Evolutionary conservation across 2,113 vertebrate species (phyloP).

Genomic region (Trichechus manatus): DNA sequence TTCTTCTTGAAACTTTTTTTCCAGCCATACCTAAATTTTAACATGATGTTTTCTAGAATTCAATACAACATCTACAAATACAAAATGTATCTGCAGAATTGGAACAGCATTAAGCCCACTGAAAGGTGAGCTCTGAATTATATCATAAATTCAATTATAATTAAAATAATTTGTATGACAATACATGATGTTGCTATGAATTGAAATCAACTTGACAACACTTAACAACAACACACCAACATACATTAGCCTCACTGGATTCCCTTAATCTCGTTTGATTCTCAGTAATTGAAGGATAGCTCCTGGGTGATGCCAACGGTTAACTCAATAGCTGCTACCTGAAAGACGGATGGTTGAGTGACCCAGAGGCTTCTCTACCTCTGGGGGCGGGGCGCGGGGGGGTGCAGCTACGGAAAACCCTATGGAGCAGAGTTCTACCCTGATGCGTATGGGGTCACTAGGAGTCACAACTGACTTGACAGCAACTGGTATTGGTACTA

Average conservation of each 20-base stretch:
- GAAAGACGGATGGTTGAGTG: neutral
- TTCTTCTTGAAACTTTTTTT: neutral
- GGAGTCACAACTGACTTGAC: neutral
- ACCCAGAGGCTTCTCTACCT: neutral
- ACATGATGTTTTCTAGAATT: neutral
- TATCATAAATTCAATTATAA: neutral
- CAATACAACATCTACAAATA: neutral
- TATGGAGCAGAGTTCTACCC: neutral
- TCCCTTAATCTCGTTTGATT: neutral
- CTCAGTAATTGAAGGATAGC: neutral
- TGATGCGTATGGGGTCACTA: neutral
- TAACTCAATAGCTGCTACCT: neutral
- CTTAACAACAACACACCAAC: neutral
- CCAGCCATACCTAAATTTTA: neutral
- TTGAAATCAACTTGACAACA: neutral
- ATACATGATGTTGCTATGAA: neutral
- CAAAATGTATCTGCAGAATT: neutral
- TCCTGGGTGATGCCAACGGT: neutral
- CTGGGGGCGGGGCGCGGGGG: too few relatives aligned
- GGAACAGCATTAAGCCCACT: neutral
- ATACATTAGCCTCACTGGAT: neutral
- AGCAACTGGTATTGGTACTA: neutral
- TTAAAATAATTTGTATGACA: neutral
- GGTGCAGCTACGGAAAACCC: neutral
- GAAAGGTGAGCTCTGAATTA: neutral